These are phyloP conservation scores for Mnemiopsis leidyi DNA, from an alignment of 37 sponge, comb jelly and placozoan genomes.

Conservation along the genomic window DNA sequence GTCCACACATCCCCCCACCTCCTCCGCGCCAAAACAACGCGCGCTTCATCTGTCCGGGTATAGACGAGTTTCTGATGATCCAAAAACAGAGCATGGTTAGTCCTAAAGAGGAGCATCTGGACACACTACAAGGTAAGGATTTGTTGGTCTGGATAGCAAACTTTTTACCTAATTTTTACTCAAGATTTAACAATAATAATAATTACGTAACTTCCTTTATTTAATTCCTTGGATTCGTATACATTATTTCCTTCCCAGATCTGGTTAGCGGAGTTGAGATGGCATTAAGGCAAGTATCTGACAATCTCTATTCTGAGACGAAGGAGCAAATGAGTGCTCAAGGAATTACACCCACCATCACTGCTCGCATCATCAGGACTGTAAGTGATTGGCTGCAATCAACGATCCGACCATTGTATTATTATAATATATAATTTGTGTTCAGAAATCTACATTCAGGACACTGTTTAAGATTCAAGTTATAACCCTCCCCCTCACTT, in stretches of 20 bases:
- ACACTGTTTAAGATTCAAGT: too few species aligned
- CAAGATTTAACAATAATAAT: too few species aligned
- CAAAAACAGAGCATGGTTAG: conserved; percentile 65
- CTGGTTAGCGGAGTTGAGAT: conserved; percentile 15
- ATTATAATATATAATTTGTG: too few species aligned
- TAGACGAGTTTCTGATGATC: conserved; percentile 56
- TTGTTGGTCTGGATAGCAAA: too few species aligned
- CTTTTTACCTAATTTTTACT: too few species aligned
- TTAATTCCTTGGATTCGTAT: too few species aligned
- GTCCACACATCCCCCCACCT: conserved; percentile 53
- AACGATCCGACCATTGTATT: too few species aligned
- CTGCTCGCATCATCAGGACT: conserved; percentile 1
- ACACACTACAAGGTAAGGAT: background rate
- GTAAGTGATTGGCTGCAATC: background rate
- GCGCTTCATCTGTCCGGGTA: conserved; percentile 13
- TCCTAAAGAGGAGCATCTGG: conserved; percentile 58
- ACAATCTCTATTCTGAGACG: background rate
- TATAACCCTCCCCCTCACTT: too few species aligned
- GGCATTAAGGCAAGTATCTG: conserved; percentile 11
- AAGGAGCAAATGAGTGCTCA: conserved; percentile 53
- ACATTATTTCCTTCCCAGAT: background rate
- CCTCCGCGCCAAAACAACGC: conserved; percentile 28
- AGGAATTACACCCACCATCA: background rate
- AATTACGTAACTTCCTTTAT: too few species aligned
- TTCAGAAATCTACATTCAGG: too few species aligned